phyloP scores from a whole-genome alignment of 2,888 invertebrate species.

The Polymixis lichenea region DNA sequence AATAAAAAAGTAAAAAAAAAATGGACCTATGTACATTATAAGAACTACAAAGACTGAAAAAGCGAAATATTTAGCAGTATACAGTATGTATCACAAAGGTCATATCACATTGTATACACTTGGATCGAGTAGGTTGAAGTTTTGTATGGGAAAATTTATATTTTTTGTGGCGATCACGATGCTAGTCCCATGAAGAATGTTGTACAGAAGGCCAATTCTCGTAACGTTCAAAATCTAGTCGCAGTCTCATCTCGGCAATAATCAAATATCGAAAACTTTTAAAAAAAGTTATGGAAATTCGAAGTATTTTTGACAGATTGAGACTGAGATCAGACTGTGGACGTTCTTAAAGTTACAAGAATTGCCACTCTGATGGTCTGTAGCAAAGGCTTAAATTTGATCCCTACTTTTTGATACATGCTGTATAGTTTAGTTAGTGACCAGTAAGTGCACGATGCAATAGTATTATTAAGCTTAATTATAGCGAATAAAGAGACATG shows the following conservation, averaged over 20 bases:
- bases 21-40: conserved; percentile 4
- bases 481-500: not conserved
- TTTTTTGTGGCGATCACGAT: too few relatives aligned
- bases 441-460: conserved; percentile 22
- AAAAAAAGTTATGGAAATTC: too few relatives aligned
- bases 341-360: too few relatives aligned
- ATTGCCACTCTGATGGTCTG: too few relatives aligned
- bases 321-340: too few relatives aligned
- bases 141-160: not conserved
- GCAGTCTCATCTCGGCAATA: too few relatives aligned
- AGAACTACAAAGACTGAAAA: not conserved
- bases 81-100: not conserved
- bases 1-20: conserved; percentile 29
- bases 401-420: not conserved
- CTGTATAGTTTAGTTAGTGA: not conserved
- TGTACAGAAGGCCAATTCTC: not conserved
- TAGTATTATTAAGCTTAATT: conserved; percentile 15
- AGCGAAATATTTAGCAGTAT: not conserved
- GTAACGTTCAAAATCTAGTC: too few relatives aligned
- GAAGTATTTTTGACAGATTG: too few relatives aligned
- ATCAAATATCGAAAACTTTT: too few relatives aligned
- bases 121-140: too few relatives aligned
- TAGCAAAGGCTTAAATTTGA: not conserved
- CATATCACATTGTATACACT: not conserved
- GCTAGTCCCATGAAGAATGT: not conserved